A percentile compares a stretch with the other conserved stretches of the same genome.
Conservation (phyloP, 2,113 vertebrate species). For the Nyctereutes procyonoides region DNA sequence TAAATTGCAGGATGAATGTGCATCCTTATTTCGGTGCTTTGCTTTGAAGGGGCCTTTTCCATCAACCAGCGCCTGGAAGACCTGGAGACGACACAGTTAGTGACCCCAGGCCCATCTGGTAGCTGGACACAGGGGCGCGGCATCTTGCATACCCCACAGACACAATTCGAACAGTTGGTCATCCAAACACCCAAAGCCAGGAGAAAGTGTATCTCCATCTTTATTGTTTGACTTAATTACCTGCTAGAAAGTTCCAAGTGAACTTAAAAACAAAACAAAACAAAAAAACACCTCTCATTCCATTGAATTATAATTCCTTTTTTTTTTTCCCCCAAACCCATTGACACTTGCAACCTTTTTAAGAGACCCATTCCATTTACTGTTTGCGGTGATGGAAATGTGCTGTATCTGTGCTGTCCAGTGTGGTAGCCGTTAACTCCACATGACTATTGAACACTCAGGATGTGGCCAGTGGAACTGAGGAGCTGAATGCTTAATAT, state of each 20-base stretch:
- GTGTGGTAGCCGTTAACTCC: not conserved
- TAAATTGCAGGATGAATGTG: not conserved
- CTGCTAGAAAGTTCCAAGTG: constrained; percentile 52
- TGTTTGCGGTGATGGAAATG: not conserved
- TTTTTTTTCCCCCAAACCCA: constrained; percentile 42
- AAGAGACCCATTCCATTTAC: accelerated
- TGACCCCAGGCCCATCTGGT: constrained; percentile 34
- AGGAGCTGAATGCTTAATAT: not conserved
- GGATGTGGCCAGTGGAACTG: not conserved
- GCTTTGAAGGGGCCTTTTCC: not conserved
- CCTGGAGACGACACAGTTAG: constrained; percentile 52
- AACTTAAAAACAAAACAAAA: not conserved
- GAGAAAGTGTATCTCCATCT: constrained; percentile 69
- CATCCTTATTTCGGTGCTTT: not conserved
- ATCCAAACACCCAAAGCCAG: constrained; percentile 60
- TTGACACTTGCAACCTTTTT: not conserved
- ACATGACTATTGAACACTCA: not conserved
- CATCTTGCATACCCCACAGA: constrained; percentile 51
- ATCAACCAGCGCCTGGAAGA: not conserved
- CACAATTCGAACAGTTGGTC: constrained; percentile 65
- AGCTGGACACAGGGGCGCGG: constrained; percentile 27
- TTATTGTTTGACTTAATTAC: constrained; percentile 74
- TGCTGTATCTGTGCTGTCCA: not conserved
- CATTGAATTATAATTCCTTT: not conserved
- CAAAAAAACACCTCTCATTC: not conserved